Base-by-base conservation (phyloP, 2,888 invertebrate genomes). In the Meiosimyza decipiens region DNA sequence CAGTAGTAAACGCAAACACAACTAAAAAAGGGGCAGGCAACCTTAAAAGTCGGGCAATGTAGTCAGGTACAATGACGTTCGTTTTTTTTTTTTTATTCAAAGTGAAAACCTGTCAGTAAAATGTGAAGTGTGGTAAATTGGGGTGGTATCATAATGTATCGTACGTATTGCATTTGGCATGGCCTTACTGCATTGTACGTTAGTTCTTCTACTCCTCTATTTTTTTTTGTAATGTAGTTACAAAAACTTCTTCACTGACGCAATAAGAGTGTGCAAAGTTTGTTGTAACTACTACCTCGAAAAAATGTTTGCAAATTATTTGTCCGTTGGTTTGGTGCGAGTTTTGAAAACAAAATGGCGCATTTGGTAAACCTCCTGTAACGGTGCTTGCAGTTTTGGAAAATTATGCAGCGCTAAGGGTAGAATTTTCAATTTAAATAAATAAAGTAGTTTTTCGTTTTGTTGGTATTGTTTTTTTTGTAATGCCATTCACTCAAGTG, bases 251-350 rank as follows among this genome's bases (percentile, higher is more conserved):
- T 40, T 40, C 9, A 40, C 55, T 16, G 18, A 54, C 55, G 9
- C 12, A 72, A 80, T 80, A 80, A 79, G 78, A 81, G 78, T 51
- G 18, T 1, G 49, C 12, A 49, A 40, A 16, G 16, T 64, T 80
- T 49, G 52, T 55, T 72, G 51, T 66, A 28, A 67, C 16, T 62
- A 60, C 18, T 28, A 64, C 22, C 16, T 63, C 13, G 55, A 55
- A 67, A 57, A 22, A 47, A 22, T 57, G 54, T 55, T 67, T 47
- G 55, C 55, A 49, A 67, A 67, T 67, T 67, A 54, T 54, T 66
- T 54, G 33, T 16, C 13, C 16, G 28, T 28, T 28, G 28, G 28
- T 28, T 18, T 54, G 55, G 13, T 40, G 55, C 18, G 16, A 54
- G 49, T 51, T 40, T 50, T 12, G 40, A 67, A 55, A 55, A 47